Evolutionary conservation across 1,140 invertebrate genomes (phyloP), one percentile per base, ranked within the genome.

Genomic region (Macrobrachium rosenbergii): DNA sequence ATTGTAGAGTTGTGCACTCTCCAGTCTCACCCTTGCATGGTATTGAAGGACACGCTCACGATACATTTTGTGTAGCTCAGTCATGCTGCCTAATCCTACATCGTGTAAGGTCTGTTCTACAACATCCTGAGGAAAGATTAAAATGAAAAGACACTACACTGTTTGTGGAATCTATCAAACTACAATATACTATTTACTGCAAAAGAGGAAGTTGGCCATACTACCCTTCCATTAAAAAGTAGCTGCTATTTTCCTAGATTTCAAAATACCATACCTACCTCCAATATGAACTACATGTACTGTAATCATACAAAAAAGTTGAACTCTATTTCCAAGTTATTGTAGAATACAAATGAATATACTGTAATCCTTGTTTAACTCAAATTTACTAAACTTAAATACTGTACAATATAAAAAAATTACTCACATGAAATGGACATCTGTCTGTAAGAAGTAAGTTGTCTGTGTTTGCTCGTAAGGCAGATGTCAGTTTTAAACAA

Each of bases 91-190:
- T 28, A 89, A 63, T 19, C 87, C 75, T 23, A 89, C 60, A 28
- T 89, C 89, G 43, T 89, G 89, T 62, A 89, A 69, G 2, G 86
- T 89, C 72, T 89, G 78, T 43, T 89, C 89, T 82, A 89, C 79
- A n/a, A 89, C 89, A 83, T 89, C 89, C 89, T 89, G 58, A 10
- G 43, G 19, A 72, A 19, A 43, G n/a, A 75, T 43, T 5, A 60
- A 69, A 43, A 45, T 23, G 19, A 12, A 77, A 14, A 52, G 7
- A 28, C 19, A n/a, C 52, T 52, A 37, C 5, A 43, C 2, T 67
- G 19, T 37, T 67, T 58, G 21, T 8, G n/a, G n/a, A 63, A 82
- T 14, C 37, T 21, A 72, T 63, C 23, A 82, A 52, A 58, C 19
- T 59, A 62, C 19, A 37, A 60, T 60, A 21, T 60, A 28, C 52